phyloP scores from a whole-genome alignment of 2,888 invertebrate genomes.

The Mystacides longicornis region DNA sequence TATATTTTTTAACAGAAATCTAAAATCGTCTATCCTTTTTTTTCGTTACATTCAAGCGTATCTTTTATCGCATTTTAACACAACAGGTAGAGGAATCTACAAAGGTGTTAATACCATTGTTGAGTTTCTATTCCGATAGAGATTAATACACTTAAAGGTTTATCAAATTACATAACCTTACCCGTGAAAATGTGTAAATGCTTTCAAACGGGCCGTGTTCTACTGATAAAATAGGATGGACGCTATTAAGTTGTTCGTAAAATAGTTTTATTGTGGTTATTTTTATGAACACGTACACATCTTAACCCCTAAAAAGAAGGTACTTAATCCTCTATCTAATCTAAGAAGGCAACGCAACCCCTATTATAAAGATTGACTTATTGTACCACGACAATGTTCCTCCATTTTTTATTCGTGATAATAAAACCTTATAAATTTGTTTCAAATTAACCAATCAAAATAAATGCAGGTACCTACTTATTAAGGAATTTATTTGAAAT shows the following conservation, averaged over 20 bases:
- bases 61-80: not conserved
- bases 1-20: not conserved
- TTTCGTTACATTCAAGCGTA: not conserved
- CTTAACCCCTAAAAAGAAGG: too few species aligned
- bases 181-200: not conserved
- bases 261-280: not conserved
- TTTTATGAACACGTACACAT: too few species aligned
- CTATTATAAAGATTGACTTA: too few species aligned
- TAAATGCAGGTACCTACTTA: too few species aligned
- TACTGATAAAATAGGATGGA: constrained; percentile 2
- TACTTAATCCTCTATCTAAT: too few species aligned
- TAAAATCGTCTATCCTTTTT: not conserved
- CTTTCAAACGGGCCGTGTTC: constrained; percentile 1
- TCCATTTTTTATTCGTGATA: too few species aligned
- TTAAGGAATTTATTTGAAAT: too few species aligned
- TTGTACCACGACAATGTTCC: too few species aligned
- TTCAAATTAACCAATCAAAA: too few species aligned
- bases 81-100: not conserved
- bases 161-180: not conserved
- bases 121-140: not conserved
- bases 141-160: not conserved
- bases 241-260: not conserved
- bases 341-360: too few species aligned
- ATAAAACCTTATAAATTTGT: too few species aligned
- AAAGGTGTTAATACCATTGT: not conserved